Conservation (phyloP, 2,113 vertebrate genomes). For the Symphodus melops region DNA sequence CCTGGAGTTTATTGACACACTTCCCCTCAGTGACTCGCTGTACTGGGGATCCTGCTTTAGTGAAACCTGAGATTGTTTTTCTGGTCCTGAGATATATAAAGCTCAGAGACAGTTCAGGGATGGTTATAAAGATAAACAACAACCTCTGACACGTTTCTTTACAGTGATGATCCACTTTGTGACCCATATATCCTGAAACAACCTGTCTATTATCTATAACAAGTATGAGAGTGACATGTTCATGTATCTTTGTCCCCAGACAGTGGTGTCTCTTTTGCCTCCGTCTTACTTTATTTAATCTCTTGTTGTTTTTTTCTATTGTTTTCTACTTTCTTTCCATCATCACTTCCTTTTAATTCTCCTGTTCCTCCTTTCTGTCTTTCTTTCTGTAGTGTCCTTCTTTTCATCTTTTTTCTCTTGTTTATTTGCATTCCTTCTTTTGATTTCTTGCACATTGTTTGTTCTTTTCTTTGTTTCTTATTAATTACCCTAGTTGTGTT, state of each 20-base stretch:
- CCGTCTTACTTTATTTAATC: too few relatives aligned
- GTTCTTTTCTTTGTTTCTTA: neutral
- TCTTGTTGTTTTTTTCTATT: neutral
- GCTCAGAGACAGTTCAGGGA: neutral
- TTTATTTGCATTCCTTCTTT: neutral
- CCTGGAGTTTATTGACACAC: neutral
- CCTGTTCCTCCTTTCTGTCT: neutral
- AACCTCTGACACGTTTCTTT: neutral
- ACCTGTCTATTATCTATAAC: neutral
- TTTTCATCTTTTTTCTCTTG: neutral
- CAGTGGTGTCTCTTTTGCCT: too few relatives aligned
- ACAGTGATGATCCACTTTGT: neutral
- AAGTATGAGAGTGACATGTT: neutral
- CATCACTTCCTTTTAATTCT: neutral
- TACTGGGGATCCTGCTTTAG: rapidly evolving
- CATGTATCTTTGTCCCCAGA: neutral
- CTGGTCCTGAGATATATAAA: slow-evolving; percentile 13
- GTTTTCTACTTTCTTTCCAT: neutral
- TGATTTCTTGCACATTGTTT: neutral
- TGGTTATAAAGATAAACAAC: neutral
- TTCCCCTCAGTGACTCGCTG: neutral
- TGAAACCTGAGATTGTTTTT: slow-evolving; percentile 7
- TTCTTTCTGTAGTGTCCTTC: too few relatives aligned
- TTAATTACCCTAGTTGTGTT: too few relatives aligned
- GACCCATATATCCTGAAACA: neutral